A percentile compares a stretch with the other conserved stretches of the same genome.
Evolutionary conservation across 53 echinoderm and acorn worm genomes (phyloP).

Genomic region (Echinometra lucunter): DNA sequence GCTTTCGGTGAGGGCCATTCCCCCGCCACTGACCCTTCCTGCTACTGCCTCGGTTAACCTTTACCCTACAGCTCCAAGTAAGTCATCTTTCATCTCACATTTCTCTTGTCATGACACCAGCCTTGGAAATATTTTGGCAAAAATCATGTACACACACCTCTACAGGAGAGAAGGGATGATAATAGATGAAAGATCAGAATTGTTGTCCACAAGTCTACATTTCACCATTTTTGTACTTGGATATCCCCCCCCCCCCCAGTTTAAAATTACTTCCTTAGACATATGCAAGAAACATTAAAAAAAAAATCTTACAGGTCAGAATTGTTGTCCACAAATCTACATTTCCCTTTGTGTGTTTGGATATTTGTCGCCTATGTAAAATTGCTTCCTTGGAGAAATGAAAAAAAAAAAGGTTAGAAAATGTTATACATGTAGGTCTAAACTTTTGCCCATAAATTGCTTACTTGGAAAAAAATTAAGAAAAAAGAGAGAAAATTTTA

Average conservation of each 20-base stretch:
- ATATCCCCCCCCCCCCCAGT: no score
- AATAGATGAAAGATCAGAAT: not conserved
- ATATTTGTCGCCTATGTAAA: no score
- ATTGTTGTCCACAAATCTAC: not conserved
- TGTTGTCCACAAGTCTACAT: no score
- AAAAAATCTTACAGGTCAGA: not conserved
- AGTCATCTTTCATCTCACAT: slow-evolving; percentile 40
- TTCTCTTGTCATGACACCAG: not conserved
- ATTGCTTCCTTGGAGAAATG: not conserved
- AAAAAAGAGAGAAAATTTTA: not conserved
- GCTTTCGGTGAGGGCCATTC: slow-evolving; percentile 65
- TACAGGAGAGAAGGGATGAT: not conserved
- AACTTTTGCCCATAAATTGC: no score
- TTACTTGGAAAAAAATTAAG: not conserved
- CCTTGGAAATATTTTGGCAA: slow-evolving; percentile 36
- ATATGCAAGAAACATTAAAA: no score
- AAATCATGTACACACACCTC: not conserved
- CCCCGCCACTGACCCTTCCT: slow-evolving; percentile 54
- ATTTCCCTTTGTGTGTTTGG: no score
- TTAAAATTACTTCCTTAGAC: not conserved
- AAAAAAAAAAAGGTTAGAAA: not conserved
- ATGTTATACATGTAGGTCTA: no score
- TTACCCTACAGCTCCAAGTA: slow-evolving; percentile 71
- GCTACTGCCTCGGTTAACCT: slow-evolving; percentile 62
- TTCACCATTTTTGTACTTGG: no score